Conservation (phyloP, 2,797 vertebrate species). For the Adelosebastes latens region DNA sequence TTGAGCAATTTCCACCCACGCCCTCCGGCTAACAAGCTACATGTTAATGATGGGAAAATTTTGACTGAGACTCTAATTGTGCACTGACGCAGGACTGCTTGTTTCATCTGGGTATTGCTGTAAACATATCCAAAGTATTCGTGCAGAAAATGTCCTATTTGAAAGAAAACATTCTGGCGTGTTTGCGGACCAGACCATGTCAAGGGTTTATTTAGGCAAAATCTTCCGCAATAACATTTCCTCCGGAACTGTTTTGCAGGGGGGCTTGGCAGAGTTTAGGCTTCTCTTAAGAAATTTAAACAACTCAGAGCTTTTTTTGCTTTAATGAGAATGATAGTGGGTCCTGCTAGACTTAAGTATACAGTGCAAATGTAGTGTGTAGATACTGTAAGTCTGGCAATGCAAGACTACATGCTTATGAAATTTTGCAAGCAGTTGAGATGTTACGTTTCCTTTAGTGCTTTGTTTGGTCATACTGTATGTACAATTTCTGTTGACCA, state of each 20-base stretch:
- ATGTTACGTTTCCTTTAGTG: not conserved
- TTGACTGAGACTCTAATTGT: not conserved
- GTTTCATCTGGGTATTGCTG: not conserved
- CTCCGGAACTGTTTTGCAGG: not conserved
- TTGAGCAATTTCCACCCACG: not conserved
- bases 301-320: not conserved
- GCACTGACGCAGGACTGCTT: not conserved
- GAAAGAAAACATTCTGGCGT: not conserved
- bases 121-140: not conserved
- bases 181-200: not conserved
- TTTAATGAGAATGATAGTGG: not conserved
- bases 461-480: not conserved
- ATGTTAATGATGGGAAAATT: conserved; percentile 16
- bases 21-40: not conserved
- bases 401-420: not conserved
- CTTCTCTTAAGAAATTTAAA: not conserved
- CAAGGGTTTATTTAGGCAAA: conserved; percentile 11
- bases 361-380: not conserved
- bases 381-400: not conserved
- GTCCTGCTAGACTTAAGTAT: not conserved
- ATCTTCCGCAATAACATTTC: conserved; percentile 1
- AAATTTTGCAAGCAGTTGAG: not conserved
- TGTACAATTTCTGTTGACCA: not conserved
- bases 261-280: not conserved
- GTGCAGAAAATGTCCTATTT: not conserved